Base-by-base conservation (phyloP, 2,797 vertebrate species). In the Acipenser transmontanus region DNA sequence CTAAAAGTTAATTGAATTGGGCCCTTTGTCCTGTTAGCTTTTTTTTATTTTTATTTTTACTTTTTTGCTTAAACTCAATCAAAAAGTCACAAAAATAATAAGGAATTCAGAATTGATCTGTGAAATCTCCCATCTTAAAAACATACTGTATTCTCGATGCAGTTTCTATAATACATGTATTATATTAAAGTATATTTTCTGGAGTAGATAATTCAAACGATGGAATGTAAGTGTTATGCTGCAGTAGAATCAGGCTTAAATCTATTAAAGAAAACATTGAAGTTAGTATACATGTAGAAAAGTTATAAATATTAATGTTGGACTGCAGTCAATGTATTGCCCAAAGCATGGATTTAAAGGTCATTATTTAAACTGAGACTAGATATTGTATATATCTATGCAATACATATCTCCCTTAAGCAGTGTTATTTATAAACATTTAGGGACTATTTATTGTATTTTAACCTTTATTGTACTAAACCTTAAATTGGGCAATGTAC, bases 281-380 rank as follows among this genome's bases (percentile, higher is more conserved):
- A 56, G 13, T 67, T 63, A 66, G 49, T 67, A 62, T 79, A 77
- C 80, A 80, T 82, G 80, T 67, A 62, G 71, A 66, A 66, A 60
- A 69, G 50, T 50, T 75, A 76, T 77, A 76, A 72, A 77, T 80
- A 77, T 62, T 56, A 63, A 70, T 47, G 62, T 54, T 13, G 48
- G 63, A 57, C 11, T 50, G 7, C 17, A 64, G 68, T 49, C 54
- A 5, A 34, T 49, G 34, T 12, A 34, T 34, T 34, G 66, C 68
- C 63, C 59, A 11, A 48, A 34, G 70, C 76, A 78, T 77, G 73
- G 65, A 57, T 66, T 52, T 68, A 71, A 71, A 71, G 73, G 57
- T 51, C 67, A 47, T 17, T 54, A 60, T 66, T 69, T 47, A 61
- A 64, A 69, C 61, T 57, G 34, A 59, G 56, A 68, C 60, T 66